Percentiles rank a stretch among this genome's conserved stretches.
Conservation (phyloP, 2,113 vertebrate species). For the Alaudala cheleensis region DNA sequence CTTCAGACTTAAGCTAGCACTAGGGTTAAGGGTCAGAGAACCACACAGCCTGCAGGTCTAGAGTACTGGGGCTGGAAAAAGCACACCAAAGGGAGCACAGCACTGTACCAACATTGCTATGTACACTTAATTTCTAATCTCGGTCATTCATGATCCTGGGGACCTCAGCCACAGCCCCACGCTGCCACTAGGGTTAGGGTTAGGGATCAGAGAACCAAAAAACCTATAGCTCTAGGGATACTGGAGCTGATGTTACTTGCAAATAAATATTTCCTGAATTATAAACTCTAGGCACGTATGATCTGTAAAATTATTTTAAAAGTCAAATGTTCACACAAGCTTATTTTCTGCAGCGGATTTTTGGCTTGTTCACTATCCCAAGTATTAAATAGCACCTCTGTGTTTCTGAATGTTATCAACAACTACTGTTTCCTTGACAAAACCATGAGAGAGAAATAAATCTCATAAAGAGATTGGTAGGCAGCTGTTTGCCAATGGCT, state of each 20-base stretch:
- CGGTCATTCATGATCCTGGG: background rate
- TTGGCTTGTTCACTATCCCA: background rate
- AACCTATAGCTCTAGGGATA: background rate
- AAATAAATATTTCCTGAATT: background rate
- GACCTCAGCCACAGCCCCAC: background rate
- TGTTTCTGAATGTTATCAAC: conserved; percentile 26
- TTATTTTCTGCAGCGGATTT: background rate
- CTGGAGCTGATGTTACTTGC: background rate
- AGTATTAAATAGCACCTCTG: conserved; percentile 15
- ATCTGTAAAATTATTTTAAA: background rate
- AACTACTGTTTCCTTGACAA: conserved; percentile 34
- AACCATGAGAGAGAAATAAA: conserved; percentile 41
- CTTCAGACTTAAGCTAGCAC: background rate
- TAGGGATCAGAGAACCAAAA: background rate
- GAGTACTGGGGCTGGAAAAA: background rate
- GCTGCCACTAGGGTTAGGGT: background rate
- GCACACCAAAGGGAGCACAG: background rate
- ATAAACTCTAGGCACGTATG: background rate
- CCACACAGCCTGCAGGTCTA: background rate
- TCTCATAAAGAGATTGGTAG: conserved; percentile 49
- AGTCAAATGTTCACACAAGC: background rate
- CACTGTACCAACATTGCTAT: background rate
- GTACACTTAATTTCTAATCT: background rate
- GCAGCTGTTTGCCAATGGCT: conserved; percentile 50
- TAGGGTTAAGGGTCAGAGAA: background rate